Conservation (phyloP, 2,888 invertebrate species). For the Nemotelus pantherinus region DNA sequence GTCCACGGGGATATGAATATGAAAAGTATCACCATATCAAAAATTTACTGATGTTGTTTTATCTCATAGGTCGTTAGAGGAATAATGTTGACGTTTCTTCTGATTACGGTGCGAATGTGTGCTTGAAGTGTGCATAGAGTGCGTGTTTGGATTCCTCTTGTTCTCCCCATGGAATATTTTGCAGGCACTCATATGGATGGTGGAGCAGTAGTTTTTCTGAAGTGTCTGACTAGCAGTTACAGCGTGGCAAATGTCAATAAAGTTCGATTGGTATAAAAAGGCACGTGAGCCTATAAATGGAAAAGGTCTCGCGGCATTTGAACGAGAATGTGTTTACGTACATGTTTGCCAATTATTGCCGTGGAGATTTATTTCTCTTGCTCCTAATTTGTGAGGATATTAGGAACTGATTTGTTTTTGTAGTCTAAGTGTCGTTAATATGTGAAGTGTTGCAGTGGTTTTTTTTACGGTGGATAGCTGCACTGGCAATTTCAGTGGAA, state of each 20-base stretch:
- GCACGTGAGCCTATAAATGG: too few species aligned
- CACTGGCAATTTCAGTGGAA: too few species aligned
- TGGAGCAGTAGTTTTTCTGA: not conserved
- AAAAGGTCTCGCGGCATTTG: not conserved
- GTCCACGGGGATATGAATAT: constrained; percentile 22
- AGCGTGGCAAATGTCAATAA: not conserved
- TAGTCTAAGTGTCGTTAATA: too few species aligned
- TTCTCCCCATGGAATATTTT: constrained; percentile 12
- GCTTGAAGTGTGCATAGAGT: not conserved
- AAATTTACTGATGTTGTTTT: constrained; percentile 20
- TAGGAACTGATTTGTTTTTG: too few species aligned
- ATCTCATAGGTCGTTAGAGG: constrained; percentile 16
- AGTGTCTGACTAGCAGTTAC: not conserved
- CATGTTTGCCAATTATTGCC: too few species aligned
- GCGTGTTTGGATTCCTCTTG: not conserved
- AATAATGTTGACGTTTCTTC: not conserved
- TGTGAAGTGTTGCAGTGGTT: too few species aligned
- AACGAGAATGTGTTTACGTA: not conserved
- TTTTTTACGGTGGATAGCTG: too few species aligned
- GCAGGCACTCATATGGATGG: not conserved
- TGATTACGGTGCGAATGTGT: not conserved
- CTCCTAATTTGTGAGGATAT: too few species aligned
- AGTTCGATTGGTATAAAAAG: constrained; percentile 2
- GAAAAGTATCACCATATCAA: constrained; percentile 10
- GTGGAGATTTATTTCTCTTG: too few species aligned